These are phyloP conservation scores for Leptothorax acervorum DNA, from an alignment of 2,888 invertebrate genomes.

Conservation along the genomic window DNA sequence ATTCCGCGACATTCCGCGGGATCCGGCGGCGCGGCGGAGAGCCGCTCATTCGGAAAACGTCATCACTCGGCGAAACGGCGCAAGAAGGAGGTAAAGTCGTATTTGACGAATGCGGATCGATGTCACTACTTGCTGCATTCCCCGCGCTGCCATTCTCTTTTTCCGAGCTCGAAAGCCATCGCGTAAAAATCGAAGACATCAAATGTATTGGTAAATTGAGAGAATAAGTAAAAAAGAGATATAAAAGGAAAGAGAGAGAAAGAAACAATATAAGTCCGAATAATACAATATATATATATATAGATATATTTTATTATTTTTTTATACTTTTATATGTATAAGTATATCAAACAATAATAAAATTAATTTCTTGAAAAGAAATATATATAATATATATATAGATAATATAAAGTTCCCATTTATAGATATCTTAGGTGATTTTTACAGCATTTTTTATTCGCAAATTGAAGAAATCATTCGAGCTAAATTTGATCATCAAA, in stretches of 20 bases:
- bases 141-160: slow-evolving; percentile 54
- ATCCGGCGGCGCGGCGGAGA: slow-evolving; percentile 66
- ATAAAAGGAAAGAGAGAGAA: neutral
- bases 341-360: neutral
- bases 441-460: neutral
- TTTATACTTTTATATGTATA: neutral
- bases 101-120: slow-evolving; percentile 72
- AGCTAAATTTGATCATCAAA: slow-evolving; percentile 15
- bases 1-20: slow-evolving; percentile 82
- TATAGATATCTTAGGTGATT: neutral
- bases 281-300: too few species aligned
- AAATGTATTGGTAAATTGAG: neutral
- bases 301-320: neutral
- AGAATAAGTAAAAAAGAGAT: neutral
- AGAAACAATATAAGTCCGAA: neutral
- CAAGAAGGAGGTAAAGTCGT: slow-evolving; percentile 63
- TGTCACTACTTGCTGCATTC: slow-evolving; percentile 51
- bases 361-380: neutral
- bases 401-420: neutral
- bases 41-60: slow-evolving; percentile 77
- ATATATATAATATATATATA: neutral
- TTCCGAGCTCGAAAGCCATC: slow-evolving; percentile 7
- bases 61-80: slow-evolving; percentile 57
- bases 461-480: neutral
- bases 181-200: neutral